A percentile compares a stretch with the other conserved stretches of the same genome.
Evolutionary conservation across 2,888 invertebrate species (phyloP).

Genomic region (Macrosoma leucophasiata): DNA sequence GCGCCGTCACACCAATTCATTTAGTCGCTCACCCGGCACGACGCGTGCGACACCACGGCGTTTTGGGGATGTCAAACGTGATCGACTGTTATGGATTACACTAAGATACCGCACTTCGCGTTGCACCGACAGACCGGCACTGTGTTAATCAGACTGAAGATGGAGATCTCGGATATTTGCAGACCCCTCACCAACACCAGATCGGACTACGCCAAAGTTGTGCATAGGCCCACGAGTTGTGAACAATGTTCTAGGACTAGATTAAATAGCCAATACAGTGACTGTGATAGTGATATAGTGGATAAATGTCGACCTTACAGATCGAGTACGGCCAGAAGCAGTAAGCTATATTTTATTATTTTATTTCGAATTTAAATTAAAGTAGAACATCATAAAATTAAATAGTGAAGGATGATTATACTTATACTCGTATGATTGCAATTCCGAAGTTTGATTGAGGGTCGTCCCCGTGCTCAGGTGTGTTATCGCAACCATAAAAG

Average conservation of each 20-base stretch:
- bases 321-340: conserved; percentile 58
- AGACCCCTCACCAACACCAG: conserved; percentile 32
- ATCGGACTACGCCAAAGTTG: conserved; percentile 32
- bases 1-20: conserved; percentile 60
- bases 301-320: conserved; percentile 53
- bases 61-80: conserved; percentile 60
- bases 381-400: background rate
- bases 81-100: conserved; percentile 60
- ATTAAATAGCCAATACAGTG: conserved; percentile 61
- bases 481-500: too few relatives aligned
- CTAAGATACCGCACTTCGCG: conserved; percentile 58
- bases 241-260: conserved; percentile 64
- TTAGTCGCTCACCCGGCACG: conserved; percentile 68
- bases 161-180: conserved; percentile 42
- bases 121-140: conserved; percentile 53
- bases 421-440: too few relatives aligned
- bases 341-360: conserved; percentile 47
- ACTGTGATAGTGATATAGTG: conserved; percentile 67
- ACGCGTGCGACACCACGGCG: conserved; percentile 59
- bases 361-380: conserved; percentile 9
- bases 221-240: conserved; percentile 49
- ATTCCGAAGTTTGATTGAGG: too few relatives aligned
- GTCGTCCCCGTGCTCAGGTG: too few relatives aligned
- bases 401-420: background rate
- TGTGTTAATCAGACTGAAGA: conserved; percentile 58